phyloP scores from a whole-genome alignment of 2,113 vertebrate species.

The Cervus canadensis region DNA sequence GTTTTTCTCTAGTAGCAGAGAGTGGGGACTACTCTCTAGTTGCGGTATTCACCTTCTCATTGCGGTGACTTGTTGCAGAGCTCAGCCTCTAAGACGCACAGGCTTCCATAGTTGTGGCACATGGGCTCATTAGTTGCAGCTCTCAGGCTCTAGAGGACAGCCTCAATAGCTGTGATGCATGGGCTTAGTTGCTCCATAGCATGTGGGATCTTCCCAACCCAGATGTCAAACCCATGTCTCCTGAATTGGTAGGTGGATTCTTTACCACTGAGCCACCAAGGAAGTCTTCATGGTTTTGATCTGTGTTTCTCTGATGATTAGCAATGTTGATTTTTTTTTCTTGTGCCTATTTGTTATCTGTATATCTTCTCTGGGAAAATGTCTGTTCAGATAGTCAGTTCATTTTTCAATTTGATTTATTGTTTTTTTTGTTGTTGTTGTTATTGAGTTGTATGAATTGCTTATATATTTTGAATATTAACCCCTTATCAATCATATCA shows the following conservation, averaged over 20 bases:
- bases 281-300: background rate
- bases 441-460: background rate
- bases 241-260: background rate
- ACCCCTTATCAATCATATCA: background rate
- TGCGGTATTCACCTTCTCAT: accelerated
- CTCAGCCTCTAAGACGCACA: accelerated
- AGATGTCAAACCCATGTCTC: background rate
- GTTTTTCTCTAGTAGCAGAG: background rate
- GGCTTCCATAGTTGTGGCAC: background rate
- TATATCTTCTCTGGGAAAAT: background rate
- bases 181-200: background rate
- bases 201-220: background rate
- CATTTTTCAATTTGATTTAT: background rate
- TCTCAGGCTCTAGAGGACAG: background rate
- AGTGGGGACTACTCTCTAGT: background rate
- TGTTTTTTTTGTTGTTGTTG: background rate
- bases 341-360: background rate
- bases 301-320: background rate
- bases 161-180: background rate
- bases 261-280: background rate
- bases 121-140: background rate
- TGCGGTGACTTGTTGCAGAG: accelerated
- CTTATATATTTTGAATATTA: background rate
- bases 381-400: background rate
- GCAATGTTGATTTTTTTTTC: background rate